Conservation (phyloP, 2,888 invertebrate species). For the Agonopterix subpropinquella region DNA sequence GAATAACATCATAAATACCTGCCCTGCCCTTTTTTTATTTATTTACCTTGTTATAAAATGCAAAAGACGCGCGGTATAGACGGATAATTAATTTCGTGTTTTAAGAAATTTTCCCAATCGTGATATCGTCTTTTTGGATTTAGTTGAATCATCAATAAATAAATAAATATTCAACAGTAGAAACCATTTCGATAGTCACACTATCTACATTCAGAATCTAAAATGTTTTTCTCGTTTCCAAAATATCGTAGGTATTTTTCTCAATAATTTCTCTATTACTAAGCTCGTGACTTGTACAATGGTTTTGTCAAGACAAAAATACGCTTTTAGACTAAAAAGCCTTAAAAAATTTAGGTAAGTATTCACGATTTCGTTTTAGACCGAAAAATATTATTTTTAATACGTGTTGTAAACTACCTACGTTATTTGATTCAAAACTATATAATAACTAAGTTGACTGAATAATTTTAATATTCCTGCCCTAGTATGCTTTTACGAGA, state of each 20-base stretch:
- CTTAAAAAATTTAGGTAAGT: neutral
- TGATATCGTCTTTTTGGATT: too few species aligned
- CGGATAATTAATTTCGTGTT: too few species aligned
- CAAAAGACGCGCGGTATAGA: too few species aligned
- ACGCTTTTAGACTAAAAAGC: slow-evolving; percentile 4
- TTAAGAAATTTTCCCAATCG: too few species aligned
- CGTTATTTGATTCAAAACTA: too few species aligned
- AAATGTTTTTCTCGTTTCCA: slow-evolving; percentile 13
- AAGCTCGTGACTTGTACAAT: slow-evolving; percentile 54
- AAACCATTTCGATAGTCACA: slow-evolving; percentile 18
- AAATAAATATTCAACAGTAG: slow-evolving; percentile 10
- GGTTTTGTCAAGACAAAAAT: slow-evolving; percentile 27
- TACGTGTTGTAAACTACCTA: too few species aligned
- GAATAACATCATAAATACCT: too few species aligned
- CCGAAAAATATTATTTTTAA: slow-evolving; percentile 1
- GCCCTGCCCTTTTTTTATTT: too few species aligned
- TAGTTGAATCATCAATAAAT: neutral
- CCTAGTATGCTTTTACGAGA: too few species aligned
- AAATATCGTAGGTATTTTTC: slow-evolving; percentile 10
- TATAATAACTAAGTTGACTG: too few species aligned
- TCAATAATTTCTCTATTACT: slow-evolving; percentile 23
- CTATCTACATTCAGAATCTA: slow-evolving; percentile 14
- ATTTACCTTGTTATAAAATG: too few species aligned
- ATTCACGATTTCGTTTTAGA: slow-evolving; percentile 4
- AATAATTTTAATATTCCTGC: too few species aligned